These are phyloP conservation scores for Dascillus cervinus DNA, from an alignment of 2,888 invertebrate species.

Conservation along the genomic window DNA sequence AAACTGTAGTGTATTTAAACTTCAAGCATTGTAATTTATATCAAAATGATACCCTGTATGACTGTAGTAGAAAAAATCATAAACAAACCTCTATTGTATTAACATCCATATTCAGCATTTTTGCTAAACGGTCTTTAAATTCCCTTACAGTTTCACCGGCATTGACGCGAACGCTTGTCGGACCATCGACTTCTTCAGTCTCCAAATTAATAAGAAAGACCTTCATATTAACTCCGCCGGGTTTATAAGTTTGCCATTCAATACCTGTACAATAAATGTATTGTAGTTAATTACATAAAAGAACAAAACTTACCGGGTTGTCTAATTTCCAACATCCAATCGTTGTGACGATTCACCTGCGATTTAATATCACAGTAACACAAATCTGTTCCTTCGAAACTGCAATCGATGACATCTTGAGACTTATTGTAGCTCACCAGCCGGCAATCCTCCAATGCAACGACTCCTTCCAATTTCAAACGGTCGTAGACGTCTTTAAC, in stretches of 20 bases:
- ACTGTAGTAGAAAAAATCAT: not conserved
- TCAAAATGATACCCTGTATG: not conserved
- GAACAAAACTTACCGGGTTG: constrained; percentile 38
- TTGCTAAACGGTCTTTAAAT: constrained; percentile 50
- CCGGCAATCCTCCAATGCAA: constrained; percentile 59
- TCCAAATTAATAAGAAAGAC: constrained; percentile 56
- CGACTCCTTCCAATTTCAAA: constrained; percentile 50
- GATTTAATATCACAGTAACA: constrained; percentile 43
- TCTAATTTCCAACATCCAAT: constrained; percentile 62
- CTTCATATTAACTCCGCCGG: constrained; percentile 53
- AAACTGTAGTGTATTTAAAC: too few species aligned
- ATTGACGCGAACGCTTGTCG: constrained; percentile 52
- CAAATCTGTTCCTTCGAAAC: constrained; percentile 55
- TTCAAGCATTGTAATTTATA: too few species aligned
- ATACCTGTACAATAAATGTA: constrained; percentile 22
- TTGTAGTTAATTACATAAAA: not conserved
- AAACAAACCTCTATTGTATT: constrained; percentile 8
- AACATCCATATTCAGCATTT: constrained; percentile 41
- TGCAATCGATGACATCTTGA: constrained; percentile 57
- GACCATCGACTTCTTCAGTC: constrained; percentile 54
- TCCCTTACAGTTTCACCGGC: constrained; percentile 49
- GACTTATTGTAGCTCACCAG: constrained; percentile 61
- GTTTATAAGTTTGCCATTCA: constrained; percentile 54
- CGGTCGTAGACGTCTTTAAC: constrained; percentile 52
- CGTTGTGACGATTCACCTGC: constrained; percentile 44